Percentiles rank a stretch among this genome's conserved stretches.
These are phyloP conservation scores for Cheumatopsyche charites DNA, from an alignment of 1,140 invertebrate genomes.

Conservation along the genomic window DNA sequence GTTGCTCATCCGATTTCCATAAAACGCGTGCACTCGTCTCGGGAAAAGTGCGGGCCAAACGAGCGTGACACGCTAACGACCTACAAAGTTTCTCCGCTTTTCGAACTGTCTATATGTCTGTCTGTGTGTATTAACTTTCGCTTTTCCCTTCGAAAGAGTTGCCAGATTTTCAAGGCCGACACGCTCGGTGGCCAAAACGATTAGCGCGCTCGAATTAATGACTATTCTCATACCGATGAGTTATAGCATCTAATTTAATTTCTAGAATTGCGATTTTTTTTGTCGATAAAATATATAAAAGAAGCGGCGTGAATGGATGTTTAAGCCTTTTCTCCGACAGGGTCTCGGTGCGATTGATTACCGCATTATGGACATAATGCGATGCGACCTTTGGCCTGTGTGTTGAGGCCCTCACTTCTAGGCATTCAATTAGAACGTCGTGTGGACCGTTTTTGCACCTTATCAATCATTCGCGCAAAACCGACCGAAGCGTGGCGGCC, in stretches of 20 bases:
- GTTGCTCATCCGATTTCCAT: not conserved
- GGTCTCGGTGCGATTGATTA: conserved; percentile 11
- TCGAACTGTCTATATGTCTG: not conserved
- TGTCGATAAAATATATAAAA: too few relatives aligned
- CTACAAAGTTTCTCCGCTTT: not conserved
- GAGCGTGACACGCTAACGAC: not conserved
- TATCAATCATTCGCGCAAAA: conserved; percentile 47
- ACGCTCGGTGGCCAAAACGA: too few relatives aligned
- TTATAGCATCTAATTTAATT: too few relatives aligned
- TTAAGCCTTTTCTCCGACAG: conserved; percentile 7
- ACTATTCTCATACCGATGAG: too few relatives aligned
- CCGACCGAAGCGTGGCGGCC: conserved; percentile 32
- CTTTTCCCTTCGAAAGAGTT: too few relatives aligned
- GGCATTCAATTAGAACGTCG: conserved; percentile 46
- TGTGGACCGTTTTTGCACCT: conserved; percentile 44
- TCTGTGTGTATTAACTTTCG: too few relatives aligned
- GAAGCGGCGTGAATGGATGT: too few relatives aligned
- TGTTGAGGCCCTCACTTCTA: too few relatives aligned
- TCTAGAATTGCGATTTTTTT: too few relatives aligned
- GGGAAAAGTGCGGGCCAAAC: not conserved
- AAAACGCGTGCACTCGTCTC: not conserved
- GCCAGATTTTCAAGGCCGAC: too few relatives aligned
- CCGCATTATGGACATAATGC: not conserved
- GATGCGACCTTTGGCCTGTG: too few relatives aligned
- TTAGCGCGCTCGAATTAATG: too few relatives aligned